Conservation (phyloP, 2,888 invertebrate genomes). For the Linnaemya tessellans region DNA sequence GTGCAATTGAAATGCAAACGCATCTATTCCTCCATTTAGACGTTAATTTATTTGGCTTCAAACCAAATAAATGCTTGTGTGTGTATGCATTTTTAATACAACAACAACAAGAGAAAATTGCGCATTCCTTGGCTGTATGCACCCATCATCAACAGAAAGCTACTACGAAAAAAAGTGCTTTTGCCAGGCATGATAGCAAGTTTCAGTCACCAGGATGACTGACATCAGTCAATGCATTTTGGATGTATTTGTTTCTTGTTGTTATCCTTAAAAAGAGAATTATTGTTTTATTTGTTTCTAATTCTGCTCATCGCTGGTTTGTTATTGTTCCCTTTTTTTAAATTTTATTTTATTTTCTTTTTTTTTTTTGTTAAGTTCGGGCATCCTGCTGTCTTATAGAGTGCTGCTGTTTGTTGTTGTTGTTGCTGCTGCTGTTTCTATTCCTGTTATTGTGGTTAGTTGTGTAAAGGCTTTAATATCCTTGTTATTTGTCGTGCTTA, state of each 20-base stretch:
- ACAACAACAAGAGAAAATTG: constrained; percentile 39
- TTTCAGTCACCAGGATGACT: constrained; percentile 25
- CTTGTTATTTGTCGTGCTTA: constrained; percentile 47
- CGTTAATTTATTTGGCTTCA: constrained; percentile 22
- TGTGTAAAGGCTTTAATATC: constrained; percentile 52
- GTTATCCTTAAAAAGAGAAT: neutral
- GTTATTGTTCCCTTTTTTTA: constrained; percentile 26
- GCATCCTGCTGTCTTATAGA: constrained; percentile 57
- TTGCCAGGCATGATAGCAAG: constrained; percentile 14
- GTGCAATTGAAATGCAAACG: constrained; percentile 45
- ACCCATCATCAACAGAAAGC: neutral
- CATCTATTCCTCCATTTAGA: constrained; percentile 32
- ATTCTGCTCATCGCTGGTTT: constrained; percentile 40
- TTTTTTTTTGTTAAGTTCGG: constrained; percentile 39
- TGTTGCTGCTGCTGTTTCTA: constrained; percentile 18
- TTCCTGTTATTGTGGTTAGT: constrained; percentile 35
- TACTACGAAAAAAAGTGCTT: neutral
- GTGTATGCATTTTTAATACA: neutral
- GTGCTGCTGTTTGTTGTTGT: neutral
- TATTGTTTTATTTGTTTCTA: constrained; percentile 34
- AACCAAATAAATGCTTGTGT: constrained; percentile 8
- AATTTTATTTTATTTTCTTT: neutral
- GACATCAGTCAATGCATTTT: constrained; percentile 32
- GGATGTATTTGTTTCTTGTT: constrained; percentile 1
- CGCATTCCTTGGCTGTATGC: constrained; percentile 36